A percentile compares a stretch with the other conserved stretches of the same genome.
phyloP scores from a whole-genome alignment of 2,113 vertebrate genomes.

The Cnemophilus loriae region DNA sequence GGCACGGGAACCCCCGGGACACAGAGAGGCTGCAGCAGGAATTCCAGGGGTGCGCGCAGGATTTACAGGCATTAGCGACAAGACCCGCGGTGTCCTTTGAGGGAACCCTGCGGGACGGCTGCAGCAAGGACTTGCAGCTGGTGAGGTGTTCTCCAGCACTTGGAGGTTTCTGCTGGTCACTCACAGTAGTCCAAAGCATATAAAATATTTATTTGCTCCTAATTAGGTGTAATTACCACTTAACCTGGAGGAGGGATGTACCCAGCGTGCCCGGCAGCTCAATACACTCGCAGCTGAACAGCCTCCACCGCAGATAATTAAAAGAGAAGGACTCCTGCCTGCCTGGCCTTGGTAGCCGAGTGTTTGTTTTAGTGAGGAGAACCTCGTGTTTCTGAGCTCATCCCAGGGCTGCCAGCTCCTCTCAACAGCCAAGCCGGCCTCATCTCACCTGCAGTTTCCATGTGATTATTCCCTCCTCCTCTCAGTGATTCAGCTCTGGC shows the following conservation, averaged over 20 bases:
- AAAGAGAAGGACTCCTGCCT: neutral
- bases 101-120: neutral
- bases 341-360: neutral
- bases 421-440: neutral
- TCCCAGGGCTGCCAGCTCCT: neutral
- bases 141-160: neutral
- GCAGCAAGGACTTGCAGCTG: neutral
- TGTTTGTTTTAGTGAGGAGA: neutral
- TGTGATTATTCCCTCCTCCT: neutral
- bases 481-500: neutral
- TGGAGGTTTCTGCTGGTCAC: neutral
- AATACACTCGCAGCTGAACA: neutral
- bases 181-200: neutral
- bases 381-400: neutral
- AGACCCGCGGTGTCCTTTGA: neutral
- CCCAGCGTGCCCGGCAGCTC: constrained; percentile 10
- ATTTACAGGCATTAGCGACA: neutral
- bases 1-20: neutral
- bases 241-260: constrained; percentile 18
- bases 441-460: neutral
- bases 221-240: constrained; percentile 62
- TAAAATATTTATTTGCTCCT: constrained; percentile 49
- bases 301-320: neutral
- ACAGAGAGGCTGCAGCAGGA: neutral
- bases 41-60: neutral